Base-by-base conservation (phyloP, 2,888 invertebrate species). In the Hirtodrosophila histrioides region DNA sequence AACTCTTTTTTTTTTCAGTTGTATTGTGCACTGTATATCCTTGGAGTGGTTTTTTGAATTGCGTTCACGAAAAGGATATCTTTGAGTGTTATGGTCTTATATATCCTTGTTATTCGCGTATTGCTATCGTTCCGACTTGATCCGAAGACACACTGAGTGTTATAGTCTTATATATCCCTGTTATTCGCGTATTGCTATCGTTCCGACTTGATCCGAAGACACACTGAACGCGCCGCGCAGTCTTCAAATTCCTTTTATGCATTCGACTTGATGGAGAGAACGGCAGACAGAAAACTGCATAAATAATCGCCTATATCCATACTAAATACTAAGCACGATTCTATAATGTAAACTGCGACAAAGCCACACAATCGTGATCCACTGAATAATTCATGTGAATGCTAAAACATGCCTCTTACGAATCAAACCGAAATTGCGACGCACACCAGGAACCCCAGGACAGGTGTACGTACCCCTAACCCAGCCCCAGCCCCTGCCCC, bases 341-440 rank as follows among this genome's bases (percentile, higher is more conserved):
- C 62, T 49, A 69, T 73, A 66, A 80, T 66, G 73, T 57, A 17
- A 17, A 17, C 17, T 17, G 17, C 17, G 17, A 17, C 17, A 17
- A 17, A 17, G 17, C 17, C 17, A 17, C 17, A 17, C 17, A 2
- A 17, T 17, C 58, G 45, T 44, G 9, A 51, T 27, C 54, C 62
- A 40, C 35, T 82, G 86, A 85, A 82, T 82, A 61, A 82, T 82
- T 78, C 88, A 82, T 66, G 55, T 8, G 7, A 8, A 82, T 85
- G 88, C 83, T 63, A 61, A 68, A 69, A 56, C 17, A 8, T 46
- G 40, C 23, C 40, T 66, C 57, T 55, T 61, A 68, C 41, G 44
- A 77, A 54, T 49, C 40, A 60, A 66, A 78, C 46, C 1, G 17
- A 17, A 17, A 17, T 17, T 78, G 64, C 85, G 71, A 49, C 75